Base-by-base conservation (phyloP, 2,888 invertebrate species). In the Ferrisia virgata region DNA sequence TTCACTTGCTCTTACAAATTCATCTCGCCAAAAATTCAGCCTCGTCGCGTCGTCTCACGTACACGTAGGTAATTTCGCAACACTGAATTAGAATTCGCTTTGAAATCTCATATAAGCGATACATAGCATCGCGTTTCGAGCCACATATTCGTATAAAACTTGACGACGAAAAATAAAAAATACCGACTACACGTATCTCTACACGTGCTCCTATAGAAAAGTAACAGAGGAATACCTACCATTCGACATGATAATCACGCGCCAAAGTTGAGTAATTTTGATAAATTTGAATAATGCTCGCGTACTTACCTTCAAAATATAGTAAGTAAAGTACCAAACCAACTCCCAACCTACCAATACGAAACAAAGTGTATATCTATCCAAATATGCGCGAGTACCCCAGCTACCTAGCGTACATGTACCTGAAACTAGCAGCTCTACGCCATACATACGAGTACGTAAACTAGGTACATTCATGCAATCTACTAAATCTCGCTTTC, bases 201-300 rank as follows among this genome's bases (percentile, higher is more conserved):
- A 64, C 53, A 64, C 25, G 58, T 64, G 58, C 28, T 64, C 58
- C 58, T 28, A 13, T n/a, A 47, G 47, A 47, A 5, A 18, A 64
- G 43, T 15, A 13, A 8, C 4, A 25, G 25, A 64, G 11, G 58
- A 64, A 28, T 11, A 64, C 25, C 58, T 11, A 64, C 25, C 58
- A 13, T 64, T 64, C 58, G 58, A 64, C 58, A 64, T 64, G 28
- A 64, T 64, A 64, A 64, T 64, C 58, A 64, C 28, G 58, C 58
- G 22, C 58, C 28, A 64, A 64, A 64, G 58, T 64, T 64, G 58
- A 64, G 58, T 64, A 64, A 64, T 64, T 64, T 64, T 28, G 58
- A 64, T 64, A 64, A 64, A 64, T 64, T 64, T 64, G 58, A 64
- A 64, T 64, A 64, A 64, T 64, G 58, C 58, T 64, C 58, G 58